Base-by-base conservation (phyloP, 2,797 vertebrate genomes). In the Centroberyx gerrardi region DNA sequence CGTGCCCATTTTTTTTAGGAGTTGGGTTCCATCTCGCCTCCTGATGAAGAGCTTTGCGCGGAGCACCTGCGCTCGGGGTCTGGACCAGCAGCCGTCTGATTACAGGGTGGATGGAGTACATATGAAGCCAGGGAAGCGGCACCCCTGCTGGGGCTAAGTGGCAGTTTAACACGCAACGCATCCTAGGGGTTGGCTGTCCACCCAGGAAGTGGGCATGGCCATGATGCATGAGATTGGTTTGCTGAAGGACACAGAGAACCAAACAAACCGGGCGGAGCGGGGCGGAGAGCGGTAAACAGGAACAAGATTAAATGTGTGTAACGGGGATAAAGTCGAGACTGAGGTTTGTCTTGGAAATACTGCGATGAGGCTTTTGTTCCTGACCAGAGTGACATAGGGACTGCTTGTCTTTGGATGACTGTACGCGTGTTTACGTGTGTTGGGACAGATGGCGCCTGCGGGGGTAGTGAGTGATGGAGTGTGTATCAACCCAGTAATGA, bases 11-110 rank as follows among this genome's bases (percentile, higher is more conserved):
- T 22, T n/a, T 86, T 82, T 63, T 69, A 66, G 62, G 65, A 76
- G 61, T 68, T 76, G 62, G 75, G 64, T 63, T 51, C 87, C 80
- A 88, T 88, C 82, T 75, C 31, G 72, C 87, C n/a, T 80, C 73
- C 60, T 81, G 84, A 91, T 89, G 74, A 90, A 76, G 81, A 81
- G 86, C 68, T 81, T 74, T 73, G 82, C 76, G 55, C 54, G 72
- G 68, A 70, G 87, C 92, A 92, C 86, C 90, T 92, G 92, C 61
- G 79, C 87, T 83, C 89, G 2, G 72, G 36, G 36, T 82, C 75
- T 71, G 78, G 74, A 72, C 65, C n/a, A 70, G 80, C 52, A 46
- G 27, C 78, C 58, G 60, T 70, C 62, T 85, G 88, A 90, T 90
- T 92, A 78, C 75, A 53, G 78, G 76, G 86, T 68, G 67, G 74